These are phyloP conservation scores for Oconnorella tubifera DNA, from an alignment of 2,888 invertebrate species.

Conservation along the genomic window DNA sequence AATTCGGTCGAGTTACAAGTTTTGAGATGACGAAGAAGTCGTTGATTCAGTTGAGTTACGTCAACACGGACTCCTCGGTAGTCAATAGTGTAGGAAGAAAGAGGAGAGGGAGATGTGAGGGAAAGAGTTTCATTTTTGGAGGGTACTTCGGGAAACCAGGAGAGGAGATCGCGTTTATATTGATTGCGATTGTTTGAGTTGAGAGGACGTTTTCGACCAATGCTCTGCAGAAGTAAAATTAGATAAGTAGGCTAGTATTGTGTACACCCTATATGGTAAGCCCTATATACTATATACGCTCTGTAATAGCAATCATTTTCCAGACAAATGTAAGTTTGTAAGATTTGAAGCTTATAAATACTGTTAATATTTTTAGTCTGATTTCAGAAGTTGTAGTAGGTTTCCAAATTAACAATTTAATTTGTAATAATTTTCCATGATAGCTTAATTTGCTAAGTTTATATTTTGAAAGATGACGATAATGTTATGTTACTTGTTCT, in stretches of 20 bases:
- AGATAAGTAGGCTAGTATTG: no score
- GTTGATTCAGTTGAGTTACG: not conserved
- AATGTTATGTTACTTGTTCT: conserved; percentile 1
- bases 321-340: no score
- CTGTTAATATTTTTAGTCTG: no score
- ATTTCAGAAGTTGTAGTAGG: no score
- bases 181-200: not conserved
- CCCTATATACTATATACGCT: no score
- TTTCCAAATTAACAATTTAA: no score
- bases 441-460: not conserved
- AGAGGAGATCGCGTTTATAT: not conserved
- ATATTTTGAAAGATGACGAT: no score
- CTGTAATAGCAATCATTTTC: no score
- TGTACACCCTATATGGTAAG: not conserved
- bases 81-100: not conserved
- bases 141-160: not conserved
- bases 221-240: not conserved
- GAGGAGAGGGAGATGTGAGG: not conserved
- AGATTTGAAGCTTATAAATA: no score
- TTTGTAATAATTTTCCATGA: not conserved
- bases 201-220: not conserved
- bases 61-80: not conserved
- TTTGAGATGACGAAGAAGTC: not conserved
- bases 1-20: no score
- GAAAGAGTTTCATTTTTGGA: not conserved